Conservation (phyloP, 1,140 invertebrate species). For the Dryas iulia region DNA sequence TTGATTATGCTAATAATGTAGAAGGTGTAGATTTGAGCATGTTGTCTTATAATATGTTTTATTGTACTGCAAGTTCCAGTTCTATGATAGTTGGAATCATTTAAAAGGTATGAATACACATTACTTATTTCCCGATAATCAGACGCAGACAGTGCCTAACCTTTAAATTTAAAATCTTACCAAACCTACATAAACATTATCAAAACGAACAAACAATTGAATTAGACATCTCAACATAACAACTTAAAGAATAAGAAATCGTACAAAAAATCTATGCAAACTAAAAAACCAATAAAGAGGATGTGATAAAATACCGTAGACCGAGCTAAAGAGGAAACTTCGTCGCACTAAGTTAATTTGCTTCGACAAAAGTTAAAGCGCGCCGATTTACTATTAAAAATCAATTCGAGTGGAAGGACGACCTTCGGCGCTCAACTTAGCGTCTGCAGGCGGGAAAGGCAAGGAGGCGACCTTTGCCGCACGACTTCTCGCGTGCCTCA, state of each 20-base stretch:
- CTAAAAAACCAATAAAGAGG: conserved; percentile 22
- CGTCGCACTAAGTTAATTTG: conserved; percentile 72
- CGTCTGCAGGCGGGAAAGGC: conserved; percentile 72
- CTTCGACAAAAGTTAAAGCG: conserved; percentile 66
- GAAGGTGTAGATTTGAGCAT: too few relatives aligned
- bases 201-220: neutral
- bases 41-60: too few relatives aligned
- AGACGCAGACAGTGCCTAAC: too few relatives aligned
- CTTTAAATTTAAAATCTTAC: neutral
- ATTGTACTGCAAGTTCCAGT: too few relatives aligned
- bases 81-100: too few relatives aligned
- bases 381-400: conserved; percentile 75
- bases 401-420: conserved; percentile 71
- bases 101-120: too few relatives aligned
- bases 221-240: neutral
- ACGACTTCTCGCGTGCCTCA: conserved; percentile 68
- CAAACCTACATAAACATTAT: neutral
- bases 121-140: too few relatives aligned
- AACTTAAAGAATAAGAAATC: neutral
- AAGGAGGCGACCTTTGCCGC: conserved; percentile 72
- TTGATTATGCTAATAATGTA: too few relatives aligned
- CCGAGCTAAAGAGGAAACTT: conserved; percentile 53
- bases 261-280: neutral
- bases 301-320: conserved; percentile 34
- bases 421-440: conserved; percentile 57